Base-by-base conservation (phyloP, 2,797 vertebrate genomes). In the Lepilemur septentrionalis region DNA sequence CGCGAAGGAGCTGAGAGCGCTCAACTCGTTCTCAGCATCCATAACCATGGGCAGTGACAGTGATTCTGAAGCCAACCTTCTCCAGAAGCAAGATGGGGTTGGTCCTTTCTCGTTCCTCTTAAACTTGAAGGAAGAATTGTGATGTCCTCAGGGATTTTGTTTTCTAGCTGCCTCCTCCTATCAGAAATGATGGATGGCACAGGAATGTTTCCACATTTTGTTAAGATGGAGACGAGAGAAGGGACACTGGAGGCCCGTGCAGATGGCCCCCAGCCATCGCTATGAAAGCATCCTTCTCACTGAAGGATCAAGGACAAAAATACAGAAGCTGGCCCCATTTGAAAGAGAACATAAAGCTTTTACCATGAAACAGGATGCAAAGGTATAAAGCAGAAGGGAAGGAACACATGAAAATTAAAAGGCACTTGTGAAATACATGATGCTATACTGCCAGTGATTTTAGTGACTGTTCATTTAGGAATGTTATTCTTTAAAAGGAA, bases 351-450 rank as follows among this genome's bases (percentile, higher is more conserved):
- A 61, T 25, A 69, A 97, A 91, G 78, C 30, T 43, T 95, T 93
- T 87, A 78, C 75, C 89, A 70, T 3, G 32, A 94, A 43, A 14
- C 81, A 55, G 59, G 1, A 63, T 0, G 5, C 18, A 95, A 79
- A 83, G 65, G 91, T 52, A 79, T 22, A 96, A 84, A 93, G 67
- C 23, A 95, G 69, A 96, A 96, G 57, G 50, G 82, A 79, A 98
- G 94, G 96, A 96, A 95, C 80, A 94, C 8, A n/a, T 76, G 59
- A 59, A 95, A 98, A 96, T 96, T 96, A 95, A 79, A 48, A 89
- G n/a, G 89, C 76, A 61, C 23, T 95, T 98, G 55, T 87, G 93
- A 96, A 95, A 84, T 85, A 86, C 89, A 96, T 86, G 72, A 52
- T 92, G 90, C 95, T 93, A 35, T 90, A 92, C 96, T 94, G 92